Evolutionary conservation across 2,888 invertebrate species (phyloP), one percentile per base, ranked within the genome.

Genomic region (Mesorhabditis belari): DNA sequence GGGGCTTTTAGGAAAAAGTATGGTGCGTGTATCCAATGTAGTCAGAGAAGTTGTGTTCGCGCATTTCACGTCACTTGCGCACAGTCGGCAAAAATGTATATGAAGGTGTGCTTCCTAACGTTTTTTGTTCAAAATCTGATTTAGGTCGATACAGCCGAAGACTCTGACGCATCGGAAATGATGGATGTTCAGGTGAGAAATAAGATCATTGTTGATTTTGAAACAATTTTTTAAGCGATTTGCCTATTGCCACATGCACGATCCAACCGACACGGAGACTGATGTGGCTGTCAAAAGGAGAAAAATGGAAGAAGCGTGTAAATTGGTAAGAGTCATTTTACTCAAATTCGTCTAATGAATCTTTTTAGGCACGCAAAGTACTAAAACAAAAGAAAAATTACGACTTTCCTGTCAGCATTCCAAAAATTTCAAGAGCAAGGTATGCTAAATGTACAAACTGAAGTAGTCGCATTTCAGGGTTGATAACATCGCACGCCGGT

Each of bases 1-100:
- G 23, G 27, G 52, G 17, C 25, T 56, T 63, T 65, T 55, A 61
- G 76, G 66, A 65, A 73, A 44, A 67, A 67, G 27, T 29, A 44
- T 23, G 70, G 70, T 6, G 70, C 70, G 2, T 70, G 70, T 57
- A 50, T 71, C 2, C 73, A 74, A 55, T 74, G 73, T 49, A 70
- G 70, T n/a, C 66, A 64, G 23, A 26, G 69, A 9, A 83, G 82
- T 71, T 85, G 85, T 75, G 83, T 83, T 66, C 82, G 83, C 67
- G 95, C 96, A 0, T 98, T 98, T 84, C 98, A 98, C 82, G 98
- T 98, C 3, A 98, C 98, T 0, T 99, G 98, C 83, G 98, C 96
- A 0, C 94, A 95, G 82, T 92, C 83, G 66, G 93, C 94, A 25
- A 92, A 88, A 0, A 85, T 98, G 1, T 90, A 90, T 80, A 94